These are phyloP conservation scores for Phalera bucephala DNA, from an alignment of 2,888 invertebrate genomes.

Conservation along the genomic window DNA sequence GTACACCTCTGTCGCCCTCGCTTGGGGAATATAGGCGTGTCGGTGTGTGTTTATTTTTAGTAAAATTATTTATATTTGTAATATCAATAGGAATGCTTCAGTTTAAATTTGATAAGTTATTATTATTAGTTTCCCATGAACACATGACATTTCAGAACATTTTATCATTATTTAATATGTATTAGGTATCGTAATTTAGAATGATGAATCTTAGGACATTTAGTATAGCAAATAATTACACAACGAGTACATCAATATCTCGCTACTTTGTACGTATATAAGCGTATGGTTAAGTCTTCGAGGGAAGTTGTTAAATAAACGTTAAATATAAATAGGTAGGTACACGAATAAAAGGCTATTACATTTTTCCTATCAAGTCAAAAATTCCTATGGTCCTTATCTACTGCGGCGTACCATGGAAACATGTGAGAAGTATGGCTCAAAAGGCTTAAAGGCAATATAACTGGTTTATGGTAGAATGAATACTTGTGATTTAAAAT, in stretches of 20 bases:
- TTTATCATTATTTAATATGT: background rate
- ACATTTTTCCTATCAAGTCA: conserved; percentile 30
- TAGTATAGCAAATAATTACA: conserved; percentile 33
- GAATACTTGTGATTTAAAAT: too few species aligned
- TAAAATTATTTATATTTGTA: too few species aligned
- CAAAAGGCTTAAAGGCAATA: too few species aligned
- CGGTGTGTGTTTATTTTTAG: too few species aligned
- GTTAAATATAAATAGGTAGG: conserved; percentile 16
- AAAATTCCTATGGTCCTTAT: conserved; percentile 11
- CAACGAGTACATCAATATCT: conserved; percentile 29
- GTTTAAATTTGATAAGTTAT: too few species aligned
- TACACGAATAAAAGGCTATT: conserved; percentile 21
- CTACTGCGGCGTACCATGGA: conserved; percentile 11
- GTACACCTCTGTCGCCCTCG: too few species aligned
- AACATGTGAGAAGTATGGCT: too few species aligned
- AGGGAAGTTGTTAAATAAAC: conserved; percentile 30
- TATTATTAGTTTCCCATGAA: background rate
- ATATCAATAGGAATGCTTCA: too few species aligned
- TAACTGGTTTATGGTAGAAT: too few species aligned
- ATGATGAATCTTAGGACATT: conserved; percentile 39
- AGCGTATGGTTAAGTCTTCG: conserved; percentile 56
- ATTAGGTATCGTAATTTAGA: conserved; percentile 4
- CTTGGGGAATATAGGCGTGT: too few species aligned
- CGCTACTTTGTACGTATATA: conserved; percentile 61
- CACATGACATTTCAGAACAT: background rate